Evolutionary conservation across 2,888 invertebrate genomes (phyloP).

Genomic region (Cosmorhoe ocellata): DNA sequence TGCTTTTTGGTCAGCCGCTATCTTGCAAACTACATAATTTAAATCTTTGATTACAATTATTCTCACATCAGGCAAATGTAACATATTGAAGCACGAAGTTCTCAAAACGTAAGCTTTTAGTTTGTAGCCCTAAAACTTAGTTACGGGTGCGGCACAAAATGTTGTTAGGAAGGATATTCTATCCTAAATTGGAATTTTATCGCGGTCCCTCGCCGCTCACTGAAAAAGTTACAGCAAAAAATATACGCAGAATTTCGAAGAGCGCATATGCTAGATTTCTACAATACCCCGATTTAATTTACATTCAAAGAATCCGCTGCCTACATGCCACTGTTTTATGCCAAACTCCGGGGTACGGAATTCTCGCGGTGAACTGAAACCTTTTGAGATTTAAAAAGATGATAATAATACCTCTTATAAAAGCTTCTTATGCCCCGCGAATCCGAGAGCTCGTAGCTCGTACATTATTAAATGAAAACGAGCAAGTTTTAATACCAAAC

Average conservation of each 20-base stretch:
- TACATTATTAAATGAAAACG: constrained; percentile 30
- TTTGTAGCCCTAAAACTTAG: constrained; percentile 22
- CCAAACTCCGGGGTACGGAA: constrained; percentile 1
- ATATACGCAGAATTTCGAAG: constrained; percentile 21
- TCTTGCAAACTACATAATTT: too few species aligned
- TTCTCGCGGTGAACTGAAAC: constrained; percentile 1
- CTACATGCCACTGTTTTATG: constrained; percentile 16
- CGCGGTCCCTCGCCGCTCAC: constrained; percentile 22
- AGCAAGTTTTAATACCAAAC: constrained; percentile 30
- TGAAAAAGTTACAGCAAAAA: constrained; percentile 33
- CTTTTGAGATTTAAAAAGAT: constrained; percentile 4
- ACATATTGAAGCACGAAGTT: constrained; percentile 19
- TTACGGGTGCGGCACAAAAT: constrained; percentile 24
- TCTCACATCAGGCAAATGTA: constrained; percentile 5
- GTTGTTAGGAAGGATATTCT: constrained; percentile 29
- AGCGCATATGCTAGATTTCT: constrained; percentile 28
- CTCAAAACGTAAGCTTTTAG: constrained; percentile 15
- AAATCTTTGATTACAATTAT: not conserved
- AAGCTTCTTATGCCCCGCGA: constrained; percentile 8
- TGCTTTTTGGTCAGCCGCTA: too few species aligned
- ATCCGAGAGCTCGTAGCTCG: constrained; percentile 17
- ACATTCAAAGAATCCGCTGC: constrained; percentile 22
- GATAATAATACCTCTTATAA: not conserved
- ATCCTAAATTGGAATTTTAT: constrained; percentile 36
- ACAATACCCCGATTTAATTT: constrained; percentile 29